Base-by-base conservation (phyloP, 2,888 invertebrate genomes). In the Hecatera dysodea region DNA sequence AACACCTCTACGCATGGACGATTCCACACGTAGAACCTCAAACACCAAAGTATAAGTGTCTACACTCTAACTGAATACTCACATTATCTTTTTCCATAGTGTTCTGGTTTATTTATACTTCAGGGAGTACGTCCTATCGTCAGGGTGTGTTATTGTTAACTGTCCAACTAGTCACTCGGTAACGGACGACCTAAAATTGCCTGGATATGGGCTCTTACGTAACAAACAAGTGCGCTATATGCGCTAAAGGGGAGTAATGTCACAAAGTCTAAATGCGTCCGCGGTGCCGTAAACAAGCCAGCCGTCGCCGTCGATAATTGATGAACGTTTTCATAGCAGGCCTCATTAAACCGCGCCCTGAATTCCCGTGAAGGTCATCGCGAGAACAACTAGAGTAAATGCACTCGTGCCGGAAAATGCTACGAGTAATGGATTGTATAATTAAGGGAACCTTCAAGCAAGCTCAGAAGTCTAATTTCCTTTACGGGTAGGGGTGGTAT, bases 331-430 rank as follows among this genome's bases (percentile, higher is more conserved):
- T 93, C 94, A 93, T 94, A 90, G 90, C 90, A 90, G 87, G 89
- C 92, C 93, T 96, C 95, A 94, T 96, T 95, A 95, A 92, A 93
- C 91, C 91, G 91, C 92, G 95, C 93, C 93, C 94, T 93, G 92
- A 90, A 95, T 94, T 91, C 88, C 83, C 88, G 84, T 89, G 94
- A 95, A 95, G 95, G 95, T 92, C 92, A 91, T 86, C 85, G 87
- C 84, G 82, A 89, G 90, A 91, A 90, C 90, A 90, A 89, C 89
- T 88, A 84, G 88, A 89, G 87, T 87, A 86, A 86, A 82, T 84
- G 80, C 82, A 75, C 75, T 77, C 65, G 73, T 75, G 63, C 65
- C 61, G 72, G 70, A 74, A 74, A 83, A 80, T 86, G 85, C 71
- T 82, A 72, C 78, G 81, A 74, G 69, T 84, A 83, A 86, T 86